Conservation (phyloP, 2,113 vertebrate genomes). For the Cavia aperea region DNA sequence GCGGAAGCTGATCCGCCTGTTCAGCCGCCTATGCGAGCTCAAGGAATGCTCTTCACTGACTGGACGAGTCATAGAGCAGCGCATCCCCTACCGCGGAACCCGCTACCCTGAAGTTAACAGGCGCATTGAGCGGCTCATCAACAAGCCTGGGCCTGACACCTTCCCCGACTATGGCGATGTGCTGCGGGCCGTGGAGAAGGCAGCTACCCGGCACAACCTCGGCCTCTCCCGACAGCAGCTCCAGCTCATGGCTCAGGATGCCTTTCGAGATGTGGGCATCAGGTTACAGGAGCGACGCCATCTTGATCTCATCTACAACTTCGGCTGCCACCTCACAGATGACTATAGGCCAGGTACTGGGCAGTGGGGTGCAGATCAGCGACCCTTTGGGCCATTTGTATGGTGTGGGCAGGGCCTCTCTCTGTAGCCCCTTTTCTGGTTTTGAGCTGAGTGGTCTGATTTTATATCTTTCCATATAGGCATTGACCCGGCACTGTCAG, state of each 20-base stretch:
- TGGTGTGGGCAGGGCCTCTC: not conserved
- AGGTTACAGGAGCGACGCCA: conserved; percentile 85
- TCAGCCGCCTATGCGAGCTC: conserved; percentile 87
- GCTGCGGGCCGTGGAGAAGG: conserved; percentile 79
- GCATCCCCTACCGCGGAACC: conserved; percentile 80
- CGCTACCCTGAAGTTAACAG: conserved; percentile 91
- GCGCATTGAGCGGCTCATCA: conserved; percentile 87
- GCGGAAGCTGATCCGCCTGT: conserved; percentile 89
- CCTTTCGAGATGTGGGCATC: conserved; percentile 86
- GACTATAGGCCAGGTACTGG: conserved; percentile 79
- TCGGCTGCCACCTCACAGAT: conserved; percentile 89
- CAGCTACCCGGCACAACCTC: conserved; percentile 79
- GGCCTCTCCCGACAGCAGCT: conserved; percentile 80
- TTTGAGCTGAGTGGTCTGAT: not conserved
- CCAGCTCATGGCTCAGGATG: conserved; percentile 83
- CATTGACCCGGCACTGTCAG: conserved; percentile 81
- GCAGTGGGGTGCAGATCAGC: not conserved
- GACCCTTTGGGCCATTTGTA: not conserved
- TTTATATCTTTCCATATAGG: conserved; percentile 50
- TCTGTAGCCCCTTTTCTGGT: not conserved
- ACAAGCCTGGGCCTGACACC: conserved; percentile 76
- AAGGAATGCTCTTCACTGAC: conserved; percentile 85
- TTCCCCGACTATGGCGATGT: conserved; percentile 90
- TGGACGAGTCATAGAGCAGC: conserved; percentile 88
- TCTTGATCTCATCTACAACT: conserved; percentile 90